A percentile compares a stretch with the other conserved stretches of the same genome.
Conservation (phyloP, 2,113 vertebrate species). For the Copsychus sechellarum region DNA sequence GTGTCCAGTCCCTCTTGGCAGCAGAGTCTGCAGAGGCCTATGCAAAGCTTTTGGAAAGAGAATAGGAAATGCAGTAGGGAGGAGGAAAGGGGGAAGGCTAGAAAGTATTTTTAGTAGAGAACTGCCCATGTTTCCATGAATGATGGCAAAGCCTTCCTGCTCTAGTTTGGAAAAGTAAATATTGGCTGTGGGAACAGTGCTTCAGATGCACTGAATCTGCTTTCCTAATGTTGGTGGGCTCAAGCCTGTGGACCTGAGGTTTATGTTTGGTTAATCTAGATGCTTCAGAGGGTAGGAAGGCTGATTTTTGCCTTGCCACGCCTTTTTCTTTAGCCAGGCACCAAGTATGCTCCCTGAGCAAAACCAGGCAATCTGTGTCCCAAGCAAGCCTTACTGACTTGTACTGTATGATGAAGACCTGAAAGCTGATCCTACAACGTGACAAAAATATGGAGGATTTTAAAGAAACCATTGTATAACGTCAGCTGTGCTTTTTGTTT, state of each 20-base stretch:
- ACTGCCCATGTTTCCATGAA: neutral
- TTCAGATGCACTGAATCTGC: neutral
- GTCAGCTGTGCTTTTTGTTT: neutral
- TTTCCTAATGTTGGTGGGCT: neutral
- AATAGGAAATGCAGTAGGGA: neutral
- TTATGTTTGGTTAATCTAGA: neutral
- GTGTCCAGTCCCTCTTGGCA: neutral
- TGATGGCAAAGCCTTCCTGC: neutral
- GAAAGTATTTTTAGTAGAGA: conserved; percentile 22
- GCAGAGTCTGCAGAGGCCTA: neutral
- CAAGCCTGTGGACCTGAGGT: neutral
- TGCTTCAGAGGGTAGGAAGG: neutral
- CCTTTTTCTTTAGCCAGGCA: neutral
- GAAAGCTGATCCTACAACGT: neutral
- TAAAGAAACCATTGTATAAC: neutral
- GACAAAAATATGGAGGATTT: neutral
- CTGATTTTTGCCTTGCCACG: neutral
- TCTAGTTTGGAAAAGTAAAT: conserved; percentile 34
- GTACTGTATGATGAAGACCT: neutral
- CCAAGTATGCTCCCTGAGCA: neutral
- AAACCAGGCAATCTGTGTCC: neutral
- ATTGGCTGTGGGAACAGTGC: neutral
- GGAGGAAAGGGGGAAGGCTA: neutral
- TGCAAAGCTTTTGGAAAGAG: neutral
- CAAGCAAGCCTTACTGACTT: neutral